Evolutionary conservation across 2,113 vertebrate genomes (phyloP).

Genomic region (Alethe diademata): DNA sequence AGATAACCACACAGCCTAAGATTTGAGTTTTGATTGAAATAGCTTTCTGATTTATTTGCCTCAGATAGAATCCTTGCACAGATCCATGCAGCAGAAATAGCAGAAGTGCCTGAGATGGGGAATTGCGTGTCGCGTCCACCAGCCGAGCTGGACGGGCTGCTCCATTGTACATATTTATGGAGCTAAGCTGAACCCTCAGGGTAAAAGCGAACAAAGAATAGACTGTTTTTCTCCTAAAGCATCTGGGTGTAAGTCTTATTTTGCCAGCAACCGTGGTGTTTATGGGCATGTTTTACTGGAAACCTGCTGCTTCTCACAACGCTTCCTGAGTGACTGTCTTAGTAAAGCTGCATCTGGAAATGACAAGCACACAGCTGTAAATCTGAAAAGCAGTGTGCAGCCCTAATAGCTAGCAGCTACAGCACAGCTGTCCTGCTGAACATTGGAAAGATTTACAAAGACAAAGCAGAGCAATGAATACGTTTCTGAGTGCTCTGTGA

Average conservation of each 20-base stretch:
- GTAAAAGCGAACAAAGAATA: slow-evolving; percentile 71
- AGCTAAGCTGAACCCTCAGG: slow-evolving; percentile 53
- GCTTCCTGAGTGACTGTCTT: slow-evolving; percentile 78
- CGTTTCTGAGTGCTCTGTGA: not conserved
- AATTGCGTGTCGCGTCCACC: not conserved
- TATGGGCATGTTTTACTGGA: slow-evolving; percentile 82
- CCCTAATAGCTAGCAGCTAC: slow-evolving; percentile 77
- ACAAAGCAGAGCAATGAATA: slow-evolving; percentile 57
- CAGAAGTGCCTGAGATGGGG: not conserved
- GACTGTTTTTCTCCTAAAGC: slow-evolving; percentile 69
- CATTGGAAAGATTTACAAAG: slow-evolving; percentile 69
- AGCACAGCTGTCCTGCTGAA: slow-evolving; percentile 60
- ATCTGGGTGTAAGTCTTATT: slow-evolving; percentile 74
- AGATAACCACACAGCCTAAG: not conserved
- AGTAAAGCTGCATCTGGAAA: slow-evolving; percentile 81
- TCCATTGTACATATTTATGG: slow-evolving; percentile 43
- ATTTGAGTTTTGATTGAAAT: not conserved
- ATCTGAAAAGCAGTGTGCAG: slow-evolving; percentile 74
- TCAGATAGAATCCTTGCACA: not conserved
- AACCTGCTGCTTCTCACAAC: slow-evolving; percentile 81
- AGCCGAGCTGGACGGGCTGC: not conserved
- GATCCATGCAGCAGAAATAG: not conserved
- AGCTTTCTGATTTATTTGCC: not conserved
- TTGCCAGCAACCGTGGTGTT: slow-evolving; percentile 79
- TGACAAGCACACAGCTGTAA: slow-evolving; percentile 75